A percentile compares a stretch with the other conserved stretches of the same genome.
These are phyloP conservation scores for Ciconia maguari DNA, from an alignment of 2,113 vertebrate genomes.

Conservation along the genomic window DNA sequence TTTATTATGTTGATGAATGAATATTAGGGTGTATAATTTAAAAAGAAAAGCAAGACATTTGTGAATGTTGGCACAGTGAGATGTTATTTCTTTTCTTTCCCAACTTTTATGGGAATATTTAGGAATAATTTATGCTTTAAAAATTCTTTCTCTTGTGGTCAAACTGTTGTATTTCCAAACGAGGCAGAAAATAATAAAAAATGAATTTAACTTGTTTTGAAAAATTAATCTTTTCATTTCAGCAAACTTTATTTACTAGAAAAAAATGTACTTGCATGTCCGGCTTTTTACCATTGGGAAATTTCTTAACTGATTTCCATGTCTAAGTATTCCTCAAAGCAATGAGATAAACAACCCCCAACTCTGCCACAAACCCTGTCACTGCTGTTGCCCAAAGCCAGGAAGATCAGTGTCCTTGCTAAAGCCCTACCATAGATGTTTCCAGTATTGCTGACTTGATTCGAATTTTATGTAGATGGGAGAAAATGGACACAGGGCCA, in stretches of 20 bases:
- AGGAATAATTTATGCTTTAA: background rate
- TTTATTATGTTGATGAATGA: background rate
- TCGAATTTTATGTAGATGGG: background rate
- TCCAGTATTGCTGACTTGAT: background rate
- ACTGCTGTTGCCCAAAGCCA: background rate
- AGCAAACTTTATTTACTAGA: background rate
- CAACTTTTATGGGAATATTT: background rate
- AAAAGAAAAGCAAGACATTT: background rate
- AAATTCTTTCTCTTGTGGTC: background rate
- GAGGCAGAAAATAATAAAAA: background rate
- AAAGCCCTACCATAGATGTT: background rate
- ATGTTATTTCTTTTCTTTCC: background rate
- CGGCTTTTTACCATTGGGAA: background rate
- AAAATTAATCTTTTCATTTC: background rate
- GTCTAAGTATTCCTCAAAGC: background rate
- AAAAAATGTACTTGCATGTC: background rate
- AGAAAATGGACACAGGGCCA: background rate
- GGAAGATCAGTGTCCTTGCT: background rate
- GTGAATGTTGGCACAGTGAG: background rate
- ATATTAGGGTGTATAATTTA: background rate
- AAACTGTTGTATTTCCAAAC: background rate
- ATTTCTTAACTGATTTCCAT: background rate
- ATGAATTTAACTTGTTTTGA: background rate
- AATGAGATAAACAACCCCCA: background rate
- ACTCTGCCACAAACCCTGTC: background rate